Evolutionary conservation across 2,113 vertebrate species (phyloP).

Genomic region (Rostratula benghalensis): DNA sequence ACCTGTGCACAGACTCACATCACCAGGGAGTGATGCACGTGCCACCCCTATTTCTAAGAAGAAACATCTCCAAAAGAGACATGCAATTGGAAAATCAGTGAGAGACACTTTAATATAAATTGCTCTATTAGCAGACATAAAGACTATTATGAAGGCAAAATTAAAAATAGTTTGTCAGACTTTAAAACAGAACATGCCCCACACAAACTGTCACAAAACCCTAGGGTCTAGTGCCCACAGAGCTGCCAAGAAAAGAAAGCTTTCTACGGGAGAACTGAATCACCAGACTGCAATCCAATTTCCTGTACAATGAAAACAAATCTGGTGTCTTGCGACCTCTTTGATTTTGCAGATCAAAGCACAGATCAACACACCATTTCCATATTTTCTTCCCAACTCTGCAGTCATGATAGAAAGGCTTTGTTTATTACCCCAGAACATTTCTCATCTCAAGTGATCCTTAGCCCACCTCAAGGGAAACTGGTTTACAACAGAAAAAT

Average conservation of each 20-base stretch:
- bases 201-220: not conserved
- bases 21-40: not conserved
- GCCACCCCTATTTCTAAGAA: not conserved
- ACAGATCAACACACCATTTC: not conserved
- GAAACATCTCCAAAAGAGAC: not conserved
- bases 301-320: not conserved
- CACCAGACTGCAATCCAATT: not conserved
- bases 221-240: not conserved
- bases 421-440: not conserved
- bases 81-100: not conserved
- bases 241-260: not conserved
- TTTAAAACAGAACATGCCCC: not conserved
- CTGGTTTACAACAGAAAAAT: not conserved
- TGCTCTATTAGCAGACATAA: not conserved
- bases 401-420: not conserved
- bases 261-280: not conserved
- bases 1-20: rapidly evolving
- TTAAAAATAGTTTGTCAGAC: not conserved
- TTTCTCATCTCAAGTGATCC: not conserved
- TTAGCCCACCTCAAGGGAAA: not conserved
- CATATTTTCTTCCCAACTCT: not conserved
- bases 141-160: not conserved
- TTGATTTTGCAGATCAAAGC: not conserved
- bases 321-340: not conserved
- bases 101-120: not conserved